Percentiles rank a stretch among this genome's conserved stretches.
Conservation (phyloP, 2,888 invertebrate species). For the Leucophora obtusa region DNA sequence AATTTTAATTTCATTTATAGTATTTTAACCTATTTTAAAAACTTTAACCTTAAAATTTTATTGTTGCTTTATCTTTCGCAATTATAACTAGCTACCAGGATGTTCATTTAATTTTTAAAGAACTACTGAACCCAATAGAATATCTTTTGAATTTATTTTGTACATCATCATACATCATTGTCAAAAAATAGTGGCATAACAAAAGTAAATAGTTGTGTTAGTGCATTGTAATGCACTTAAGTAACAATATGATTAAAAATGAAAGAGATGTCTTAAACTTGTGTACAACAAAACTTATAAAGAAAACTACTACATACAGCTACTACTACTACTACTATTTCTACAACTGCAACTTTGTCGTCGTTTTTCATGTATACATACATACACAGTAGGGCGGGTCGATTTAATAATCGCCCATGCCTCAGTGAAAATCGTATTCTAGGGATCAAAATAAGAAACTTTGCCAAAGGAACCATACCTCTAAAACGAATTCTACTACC, state of each 20-base stretch:
- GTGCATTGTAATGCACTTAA: constrained; percentile 64
- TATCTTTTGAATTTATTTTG: neutral
- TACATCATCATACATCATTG: constrained; percentile 63
- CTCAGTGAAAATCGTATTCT: too few relatives aligned
- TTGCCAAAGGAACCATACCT: too few relatives aligned
- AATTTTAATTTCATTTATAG: neutral
- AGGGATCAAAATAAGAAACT: too few relatives aligned
- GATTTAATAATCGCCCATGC: too few relatives aligned
- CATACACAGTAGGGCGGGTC: neutral
- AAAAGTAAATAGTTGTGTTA: constrained; percentile 34
- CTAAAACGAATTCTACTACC: too few relatives aligned
- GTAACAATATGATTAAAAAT: constrained; percentile 64
- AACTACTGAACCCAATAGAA: neutral
- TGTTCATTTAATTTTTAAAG: constrained; percentile 5
- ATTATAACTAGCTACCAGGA: neutral
- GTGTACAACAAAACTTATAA: constrained; percentile 28
- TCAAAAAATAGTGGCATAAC: constrained; percentile 57
- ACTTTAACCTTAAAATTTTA: neutral
- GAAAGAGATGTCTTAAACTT: constrained; percentile 49
- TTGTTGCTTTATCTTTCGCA: neutral
- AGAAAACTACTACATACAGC: neutral
- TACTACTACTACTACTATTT: neutral
- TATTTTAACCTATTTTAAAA: neutral
- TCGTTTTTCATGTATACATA: constrained; percentile 16
- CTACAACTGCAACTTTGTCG: constrained; percentile 18